Evolutionary conservation across 2,888 invertebrate species (phyloP), one percentile per base, ranked within the genome.

Genomic region (Ochropleura leucogaster): DNA sequence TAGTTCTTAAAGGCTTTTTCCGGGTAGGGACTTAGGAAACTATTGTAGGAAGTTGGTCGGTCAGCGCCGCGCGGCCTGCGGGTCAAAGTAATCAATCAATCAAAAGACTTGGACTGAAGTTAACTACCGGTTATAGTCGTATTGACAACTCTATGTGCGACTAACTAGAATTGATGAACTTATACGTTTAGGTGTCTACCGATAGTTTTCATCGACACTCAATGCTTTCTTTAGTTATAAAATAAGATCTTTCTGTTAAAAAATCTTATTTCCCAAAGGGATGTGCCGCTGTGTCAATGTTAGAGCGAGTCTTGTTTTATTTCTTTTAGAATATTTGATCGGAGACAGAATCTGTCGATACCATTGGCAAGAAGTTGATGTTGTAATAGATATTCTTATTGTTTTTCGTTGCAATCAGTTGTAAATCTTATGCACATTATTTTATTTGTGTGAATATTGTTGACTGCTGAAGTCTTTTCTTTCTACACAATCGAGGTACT

Each of bases 31-130:
- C 53, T 55, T 68, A 65, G 65, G 55, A 65, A 59, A 74, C 20
- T 68, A 12, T 49, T n/a, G 64, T 47, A 80, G 75, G 80, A 80
- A 79, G 64, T 80, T 49, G 40, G 44, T 60, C 53, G 40, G 18
- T 18, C n/a, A 53, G 49, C 18, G 49, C 65, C 55, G 46, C 30
- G 12, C 57, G 53, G 51, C 44, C 12, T 57, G 49, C 59, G 59
- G 80, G 80, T 80, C 80, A 55, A 65, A 53, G 1, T n/a, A 79
- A 78, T 74, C 68, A 80, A 73, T 79, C 79, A 73, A 62, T 66
- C 72, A 55, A 60, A 68, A 74, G 3, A 57, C 57, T 30, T 30
- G 16, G 0, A 14, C 46, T 47, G 20, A 53, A 30, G 73, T 40
- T 12, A 46, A 53, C 49, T 74, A 79, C 79, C 66, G 62, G 79